Evolutionary conservation across 2,113 vertebrate genomes (phyloP).

Genomic region (Crotalus helleri): DNA sequence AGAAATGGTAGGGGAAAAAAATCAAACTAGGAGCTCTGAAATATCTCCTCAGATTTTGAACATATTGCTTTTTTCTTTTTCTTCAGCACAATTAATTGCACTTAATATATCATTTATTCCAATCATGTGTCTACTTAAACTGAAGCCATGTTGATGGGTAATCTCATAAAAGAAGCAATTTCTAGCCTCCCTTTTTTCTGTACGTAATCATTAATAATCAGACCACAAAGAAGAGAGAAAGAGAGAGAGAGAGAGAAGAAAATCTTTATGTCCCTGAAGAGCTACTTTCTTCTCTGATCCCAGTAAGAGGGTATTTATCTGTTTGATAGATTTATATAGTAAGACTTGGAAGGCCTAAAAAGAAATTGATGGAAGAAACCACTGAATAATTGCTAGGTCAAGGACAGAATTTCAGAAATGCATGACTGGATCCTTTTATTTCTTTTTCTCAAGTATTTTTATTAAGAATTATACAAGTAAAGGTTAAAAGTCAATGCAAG

Average conservation of each 20-base stretch:
- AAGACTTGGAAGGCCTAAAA: neutral
- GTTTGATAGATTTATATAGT: constrained; percentile 14
- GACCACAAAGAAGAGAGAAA: neutral
- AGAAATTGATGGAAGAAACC: neutral
- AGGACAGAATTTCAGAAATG: constrained; percentile 30
- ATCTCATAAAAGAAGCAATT: neutral
- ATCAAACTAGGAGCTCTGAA: neutral
- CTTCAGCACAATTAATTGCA: neutral
- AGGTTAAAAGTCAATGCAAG: neutral
- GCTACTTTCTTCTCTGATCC: constrained; percentile 5
- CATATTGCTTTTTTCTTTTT: neutral
- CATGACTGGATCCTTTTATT: neutral
- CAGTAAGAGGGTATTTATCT: constrained; percentile 20
- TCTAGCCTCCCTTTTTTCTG: neutral
- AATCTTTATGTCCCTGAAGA: neutral
- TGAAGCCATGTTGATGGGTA: neutral
- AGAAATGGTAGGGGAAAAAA: neutral
- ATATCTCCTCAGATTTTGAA: neutral
- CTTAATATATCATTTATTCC: fast-evolving
- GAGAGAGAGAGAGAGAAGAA: neutral
- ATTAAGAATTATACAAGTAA: neutral
- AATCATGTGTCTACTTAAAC: neutral
- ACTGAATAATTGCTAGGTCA: constrained; percentile 20
- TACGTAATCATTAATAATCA: constrained; percentile 19
- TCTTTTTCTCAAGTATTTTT: neutral